Conservation (phyloP, 2,113 vertebrate genomes). For the Dicaeum eximium region DNA sequence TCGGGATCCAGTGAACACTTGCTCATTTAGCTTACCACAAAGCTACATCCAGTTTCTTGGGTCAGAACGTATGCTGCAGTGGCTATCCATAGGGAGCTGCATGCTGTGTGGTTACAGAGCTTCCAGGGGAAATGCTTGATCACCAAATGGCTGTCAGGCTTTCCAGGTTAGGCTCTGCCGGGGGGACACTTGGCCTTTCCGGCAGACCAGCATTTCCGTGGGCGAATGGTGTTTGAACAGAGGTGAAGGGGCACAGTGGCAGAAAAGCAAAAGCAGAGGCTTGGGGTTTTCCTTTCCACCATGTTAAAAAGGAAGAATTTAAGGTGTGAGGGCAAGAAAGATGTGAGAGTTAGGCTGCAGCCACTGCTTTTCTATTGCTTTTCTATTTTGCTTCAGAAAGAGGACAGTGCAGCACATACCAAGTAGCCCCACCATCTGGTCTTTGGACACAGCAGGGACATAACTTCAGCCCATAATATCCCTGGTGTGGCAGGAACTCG, state of each 20-base stretch:
- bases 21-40: background rate
- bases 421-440: background rate
- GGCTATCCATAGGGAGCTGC: background rate
- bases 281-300: background rate
- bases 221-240: background rate
- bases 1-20: background rate
- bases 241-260: fast-evolving
- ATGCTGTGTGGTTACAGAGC: background rate
- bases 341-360: background rate
- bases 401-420: background rate
- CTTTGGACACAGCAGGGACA: background rate
- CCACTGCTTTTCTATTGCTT: background rate
- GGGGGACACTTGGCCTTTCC: background rate
- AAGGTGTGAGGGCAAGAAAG: background rate
- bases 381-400: background rate
- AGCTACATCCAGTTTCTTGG: background rate
- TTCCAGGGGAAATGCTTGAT: background rate
- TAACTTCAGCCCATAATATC: fast-evolving
- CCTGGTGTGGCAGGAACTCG: background rate
- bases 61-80: background rate
- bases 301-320: background rate
- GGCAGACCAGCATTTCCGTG: background rate
- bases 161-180: background rate
- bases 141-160: background rate
- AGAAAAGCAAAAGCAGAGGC: background rate